Conservation (phyloP, 1,140 invertebrate species). For the Musca vetustissima region DNA sequence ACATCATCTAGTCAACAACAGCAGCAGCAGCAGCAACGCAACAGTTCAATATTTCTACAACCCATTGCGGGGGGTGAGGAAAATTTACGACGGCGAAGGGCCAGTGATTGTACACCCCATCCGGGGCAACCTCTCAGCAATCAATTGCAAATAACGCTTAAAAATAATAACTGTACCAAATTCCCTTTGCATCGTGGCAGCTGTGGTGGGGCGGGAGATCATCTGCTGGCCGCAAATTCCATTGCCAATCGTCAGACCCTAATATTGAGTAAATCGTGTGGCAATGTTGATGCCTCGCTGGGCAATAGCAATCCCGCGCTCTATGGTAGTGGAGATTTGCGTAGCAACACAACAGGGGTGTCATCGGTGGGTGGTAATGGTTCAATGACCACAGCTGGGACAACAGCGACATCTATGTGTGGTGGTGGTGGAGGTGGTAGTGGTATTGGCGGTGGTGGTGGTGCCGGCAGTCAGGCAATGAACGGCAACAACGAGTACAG, state of each 20-base stretch:
- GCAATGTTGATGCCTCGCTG: slow-evolving; percentile 44
- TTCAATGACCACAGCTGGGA: background rate
- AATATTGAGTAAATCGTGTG: slow-evolving; percentile 52
- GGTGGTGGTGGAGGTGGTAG: slow-evolving; percentile 25
- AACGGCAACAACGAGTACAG: slow-evolving; percentile 53
- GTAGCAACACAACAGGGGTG: background rate
- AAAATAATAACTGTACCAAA: slow-evolving; percentile 50
- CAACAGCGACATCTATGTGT: slow-evolving; percentile 15
- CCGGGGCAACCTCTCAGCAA: slow-evolving; percentile 36
- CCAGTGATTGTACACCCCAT: slow-evolving; percentile 46
- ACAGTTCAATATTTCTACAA: slow-evolving; percentile 30
- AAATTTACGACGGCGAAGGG: slow-evolving; percentile 43
- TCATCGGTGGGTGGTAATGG: background rate
- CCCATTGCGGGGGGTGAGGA: slow-evolving; percentile 30
- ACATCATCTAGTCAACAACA: slow-evolving; percentile 29
- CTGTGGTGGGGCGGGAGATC: slow-evolving; percentile 49
- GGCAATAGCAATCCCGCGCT: background rate
- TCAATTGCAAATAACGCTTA: slow-evolving; percentile 50
- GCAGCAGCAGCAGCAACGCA: slow-evolving; percentile 25
- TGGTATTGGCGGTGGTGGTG: slow-evolving; percentile 28
- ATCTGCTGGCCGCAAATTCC: slow-evolving; percentile 49
- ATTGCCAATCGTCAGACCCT: slow-evolving; percentile 52
- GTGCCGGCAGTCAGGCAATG: slow-evolving; percentile 25
- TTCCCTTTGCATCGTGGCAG: slow-evolving; percentile 52
- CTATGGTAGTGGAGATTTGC: slow-evolving; percentile 19